Conservation (phyloP, 2,888 invertebrate genomes). For the Cerceris rybyensis region DNA sequence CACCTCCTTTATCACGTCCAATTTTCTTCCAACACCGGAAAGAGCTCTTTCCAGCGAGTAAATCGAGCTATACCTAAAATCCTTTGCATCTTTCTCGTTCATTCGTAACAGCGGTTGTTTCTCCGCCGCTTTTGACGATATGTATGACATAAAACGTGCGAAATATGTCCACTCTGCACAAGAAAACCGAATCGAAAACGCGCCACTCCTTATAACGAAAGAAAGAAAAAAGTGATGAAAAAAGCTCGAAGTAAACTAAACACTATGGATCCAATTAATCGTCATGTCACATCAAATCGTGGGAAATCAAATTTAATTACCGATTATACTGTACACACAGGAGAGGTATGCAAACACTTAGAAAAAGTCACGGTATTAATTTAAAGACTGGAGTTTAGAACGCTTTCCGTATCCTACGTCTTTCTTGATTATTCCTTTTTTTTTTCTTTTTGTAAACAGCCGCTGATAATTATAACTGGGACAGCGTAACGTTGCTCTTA, state of each 20-base stretch:
- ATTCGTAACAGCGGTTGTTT: slow-evolving; percentile 32
- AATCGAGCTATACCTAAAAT: slow-evolving; percentile 62
- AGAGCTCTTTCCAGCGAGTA: slow-evolving; percentile 59
- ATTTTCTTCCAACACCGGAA: slow-evolving; percentile 4
- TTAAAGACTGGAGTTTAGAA: background rate
- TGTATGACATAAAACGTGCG: slow-evolving; percentile 5
- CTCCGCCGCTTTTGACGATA: slow-evolving; percentile 14
- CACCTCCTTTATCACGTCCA: slow-evolving; percentile 57
- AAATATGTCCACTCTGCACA: background rate
- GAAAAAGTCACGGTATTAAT: background rate
- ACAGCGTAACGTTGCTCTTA: slow-evolving; percentile 3
- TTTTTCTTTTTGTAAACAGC: slow-evolving; percentile 18
- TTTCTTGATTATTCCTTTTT: background rate
- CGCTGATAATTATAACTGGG: background rate
- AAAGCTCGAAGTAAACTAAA: background rate
- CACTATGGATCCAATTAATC: background rate
- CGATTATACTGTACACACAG: no score
- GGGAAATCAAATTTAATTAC: no score
- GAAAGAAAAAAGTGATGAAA: background rate
- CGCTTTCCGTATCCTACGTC: background rate
- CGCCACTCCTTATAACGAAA: background rate
- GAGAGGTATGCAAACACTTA: no score
- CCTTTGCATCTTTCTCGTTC: slow-evolving; percentile 43
- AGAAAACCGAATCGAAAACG: background rate
- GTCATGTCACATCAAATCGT: background rate